Evolutionary conservation across 2,888 invertebrate genomes (phyloP).

Genomic region (Volucella inanis): DNA sequence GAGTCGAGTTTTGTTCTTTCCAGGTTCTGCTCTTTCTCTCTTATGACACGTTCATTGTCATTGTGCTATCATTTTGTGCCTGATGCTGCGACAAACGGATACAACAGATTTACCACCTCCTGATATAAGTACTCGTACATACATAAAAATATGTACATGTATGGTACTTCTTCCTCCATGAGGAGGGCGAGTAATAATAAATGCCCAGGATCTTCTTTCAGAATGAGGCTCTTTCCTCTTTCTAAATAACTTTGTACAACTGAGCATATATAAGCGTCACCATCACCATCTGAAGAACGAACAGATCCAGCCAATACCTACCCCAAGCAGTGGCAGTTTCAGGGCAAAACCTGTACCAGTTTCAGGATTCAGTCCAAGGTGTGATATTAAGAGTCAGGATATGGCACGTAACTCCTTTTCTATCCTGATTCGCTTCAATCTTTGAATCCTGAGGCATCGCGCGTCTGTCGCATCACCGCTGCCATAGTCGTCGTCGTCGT

Average conservation of each 20-base stretch:
- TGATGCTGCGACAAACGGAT: constrained; percentile 70
- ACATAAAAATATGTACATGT: too few species aligned
- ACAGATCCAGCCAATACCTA: constrained; percentile 37
- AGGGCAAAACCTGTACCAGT: too few species aligned
- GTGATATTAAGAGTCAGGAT: constrained; percentile 69
- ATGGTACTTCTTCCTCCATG: background rate
- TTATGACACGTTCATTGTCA: constrained; percentile 68
- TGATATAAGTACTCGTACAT: constrained; percentile 22
- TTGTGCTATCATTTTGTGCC: constrained; percentile 61
- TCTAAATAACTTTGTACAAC: constrained; percentile 68
- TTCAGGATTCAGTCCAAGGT: constrained; percentile 51
- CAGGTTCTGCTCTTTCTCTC: background rate
- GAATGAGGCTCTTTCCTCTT: constrained; percentile 41
- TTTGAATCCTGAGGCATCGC: constrained; percentile 71
- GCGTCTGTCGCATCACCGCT: constrained; percentile 65
- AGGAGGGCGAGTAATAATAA: constrained; percentile 66
- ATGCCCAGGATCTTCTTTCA: constrained; percentile 61
- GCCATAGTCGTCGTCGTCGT: constrained; percentile 8
- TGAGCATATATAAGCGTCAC: constrained; percentile 20
- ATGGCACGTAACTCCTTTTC: constrained; percentile 74
- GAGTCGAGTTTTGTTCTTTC: background rate
- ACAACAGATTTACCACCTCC: constrained; percentile 30
- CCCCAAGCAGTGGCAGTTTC: too few species aligned
- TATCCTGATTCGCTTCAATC: constrained; percentile 74
- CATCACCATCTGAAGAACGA: too few species aligned